Base-by-base conservation (phyloP, 1,140 invertebrate species). In the Drosophila azteca region DNA sequence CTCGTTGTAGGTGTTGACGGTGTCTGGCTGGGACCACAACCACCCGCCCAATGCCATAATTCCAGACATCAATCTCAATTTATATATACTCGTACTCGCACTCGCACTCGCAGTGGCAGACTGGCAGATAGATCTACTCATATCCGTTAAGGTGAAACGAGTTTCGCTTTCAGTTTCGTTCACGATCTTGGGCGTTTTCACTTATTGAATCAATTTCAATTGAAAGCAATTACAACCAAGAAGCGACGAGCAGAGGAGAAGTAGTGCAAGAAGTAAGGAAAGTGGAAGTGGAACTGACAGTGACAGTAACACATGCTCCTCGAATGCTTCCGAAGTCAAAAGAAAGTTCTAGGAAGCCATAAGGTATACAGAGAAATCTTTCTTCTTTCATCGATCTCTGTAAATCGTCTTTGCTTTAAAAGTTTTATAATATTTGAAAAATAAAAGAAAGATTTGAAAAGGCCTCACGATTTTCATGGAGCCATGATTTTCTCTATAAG, bases 51-150 rank as follows among this genome's bases (percentile, higher is more conserved):
- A 11, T 17, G 44, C 46, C 55, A 59, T 53, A 58, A 74, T 66
- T 66, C 50, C 72, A 75, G 72, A 50, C 61, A 72, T 81, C 82
- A 78, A 77, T 83, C 77, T 81, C 54, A 81, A 85, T 84, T 65
- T 69, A 77, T 51, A 45, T 61, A 64, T 64, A 69, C 46, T 29
- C 22, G 11, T 39, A 20, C 17, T 20, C 17, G 17, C 1, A 20
- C 17, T 20, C 17, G 17, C 1, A 20, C 17, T 20, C 17, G 17
- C 17, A 20, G 0, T 20, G 17, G 17, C 17, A 20, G 17, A 20
- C 35, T 39, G 24, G n/a, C 63, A n/a, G 2, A 49, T 17, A 54
- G 11, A 63, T 39, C 43, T 29, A 44, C 11, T 24, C 35, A 54
- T 54, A n/a, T 52, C 35, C 49, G 54, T 58, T 70, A 69, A 69